phyloP scores from a whole-genome alignment of 1,140 invertebrate species.

The Bombus turneri region DNA sequence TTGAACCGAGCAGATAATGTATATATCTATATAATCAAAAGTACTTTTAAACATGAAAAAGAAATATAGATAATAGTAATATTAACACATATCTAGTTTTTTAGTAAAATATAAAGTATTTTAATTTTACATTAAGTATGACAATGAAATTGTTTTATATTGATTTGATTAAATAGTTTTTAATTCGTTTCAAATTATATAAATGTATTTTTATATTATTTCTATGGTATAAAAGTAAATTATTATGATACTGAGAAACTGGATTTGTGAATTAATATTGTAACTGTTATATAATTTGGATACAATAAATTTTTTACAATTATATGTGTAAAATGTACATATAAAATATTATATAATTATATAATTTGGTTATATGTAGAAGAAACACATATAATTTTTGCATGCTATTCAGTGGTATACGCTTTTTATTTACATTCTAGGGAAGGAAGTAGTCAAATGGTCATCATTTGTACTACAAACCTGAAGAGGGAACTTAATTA shows the following conservation, averaged over 20 bases:
- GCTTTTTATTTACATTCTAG: constrained; percentile 79
- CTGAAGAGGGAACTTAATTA: constrained; percentile 70
- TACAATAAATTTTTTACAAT: constrained; percentile 26
- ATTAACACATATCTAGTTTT: constrained; percentile 26
- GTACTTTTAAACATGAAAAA: neutral
- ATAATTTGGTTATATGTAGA: constrained; percentile 6
- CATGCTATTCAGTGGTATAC: constrained; percentile 74
- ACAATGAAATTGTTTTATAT: neutral
- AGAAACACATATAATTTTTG: constrained; percentile 52
- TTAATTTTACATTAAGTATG: too few relatives aligned
- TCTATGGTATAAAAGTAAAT: neutral
- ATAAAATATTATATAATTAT: constrained; percentile 28
- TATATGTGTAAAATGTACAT: constrained; percentile 24
- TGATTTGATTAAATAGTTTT: neutral
- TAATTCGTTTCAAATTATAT: neutral
- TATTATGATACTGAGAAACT: neutral
- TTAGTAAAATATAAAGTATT: neutral
- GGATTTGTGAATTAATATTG: neutral
- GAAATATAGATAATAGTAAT: constrained; percentile 10
- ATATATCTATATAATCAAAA: neutral
- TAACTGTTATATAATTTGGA: constrained; percentile 35
- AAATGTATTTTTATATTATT: neutral
- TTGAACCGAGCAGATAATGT: neutral
- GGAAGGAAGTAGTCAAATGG: constrained; percentile 79
- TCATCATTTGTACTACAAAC: constrained; percentile 75